phyloP scores from a whole-genome alignment of 2,113 vertebrate genomes.

The Takifugu flavidus region DNA sequence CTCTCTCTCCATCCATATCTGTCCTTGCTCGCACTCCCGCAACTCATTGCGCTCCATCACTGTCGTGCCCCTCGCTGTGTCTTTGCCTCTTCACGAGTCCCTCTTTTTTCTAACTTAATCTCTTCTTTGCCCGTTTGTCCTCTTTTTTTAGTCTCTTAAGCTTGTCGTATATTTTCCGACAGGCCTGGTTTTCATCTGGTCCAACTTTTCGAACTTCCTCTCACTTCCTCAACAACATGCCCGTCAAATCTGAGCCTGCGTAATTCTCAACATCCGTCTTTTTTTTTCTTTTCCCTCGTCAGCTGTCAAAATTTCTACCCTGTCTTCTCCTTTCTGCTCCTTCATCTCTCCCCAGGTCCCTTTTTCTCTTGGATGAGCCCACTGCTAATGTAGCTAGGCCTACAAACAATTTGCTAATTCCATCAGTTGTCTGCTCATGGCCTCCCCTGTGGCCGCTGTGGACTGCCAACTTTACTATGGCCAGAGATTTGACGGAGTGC shows the following conservation, averaged over 20 bases:
- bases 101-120: conserved; percentile 9
- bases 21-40: conserved; percentile 35
- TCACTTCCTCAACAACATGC: conserved; percentile 15
- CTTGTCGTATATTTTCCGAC: conserved; percentile 11
- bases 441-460: conserved; percentile 38
- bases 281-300: not conserved
- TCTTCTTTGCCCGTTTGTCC: conserved; percentile 15
- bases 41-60: conserved; percentile 45
- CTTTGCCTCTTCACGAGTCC: conserved; percentile 11
- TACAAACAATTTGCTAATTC: conserved; percentile 71
- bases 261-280: conserved; percentile 16
- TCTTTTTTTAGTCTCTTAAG: conserved; percentile 18
- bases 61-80: conserved; percentile 23
- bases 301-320: conserved; percentile 9
- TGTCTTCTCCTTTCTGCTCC: not conserved
- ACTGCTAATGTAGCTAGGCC: conserved; percentile 40
- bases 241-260: conserved; percentile 9
- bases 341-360: conserved; percentile 15
- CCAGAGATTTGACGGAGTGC: conserved; percentile 55
- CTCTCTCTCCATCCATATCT: conserved; percentile 46
- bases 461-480: conserved; percentile 31
- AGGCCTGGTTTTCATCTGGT: not conserved
- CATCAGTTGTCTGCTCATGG: conserved; percentile 42
- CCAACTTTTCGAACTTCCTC: conserved; percentile 18
- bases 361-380: conserved; percentile 39